Base-by-base conservation (phyloP, 2,888 invertebrate species). In the Drosophila monieri region DNA sequence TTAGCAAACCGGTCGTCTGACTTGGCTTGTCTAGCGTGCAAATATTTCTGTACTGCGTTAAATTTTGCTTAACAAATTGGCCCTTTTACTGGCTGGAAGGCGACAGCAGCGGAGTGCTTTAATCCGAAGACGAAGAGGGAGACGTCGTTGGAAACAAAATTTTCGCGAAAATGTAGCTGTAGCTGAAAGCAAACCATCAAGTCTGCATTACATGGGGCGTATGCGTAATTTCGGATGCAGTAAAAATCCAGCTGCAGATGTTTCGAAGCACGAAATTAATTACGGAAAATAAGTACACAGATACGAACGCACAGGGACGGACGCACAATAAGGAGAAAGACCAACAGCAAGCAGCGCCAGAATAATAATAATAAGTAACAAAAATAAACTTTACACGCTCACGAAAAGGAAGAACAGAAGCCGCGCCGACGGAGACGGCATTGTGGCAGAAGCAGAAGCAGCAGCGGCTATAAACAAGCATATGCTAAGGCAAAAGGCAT, bases 201-300 rank as follows among this genome's bases (percentile, higher is more conserved):
- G 77, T 74, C 74, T 58, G 65, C 57, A 69, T 67, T 57, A 67
- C 61, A 80, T 62, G 54, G 58, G 74, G 72, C 83, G 88, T 88
- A 88, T 83, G 80, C 75, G 84, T 83, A 83, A 88, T 85, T 84
- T 83, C 73, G 65, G 73, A 73, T 83, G 88, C 83, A 83, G 84
- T 88, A 85, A 88, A 83, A 88, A 88, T 83, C 72, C 86, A 65
- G 84, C 86, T 83, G 88, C 88, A 83, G 88, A 83, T 83, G 83
- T 83, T 88, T 71, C 88, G 80, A 75, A 84, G 88, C 88, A 83
- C 83, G 86, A 88, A 83, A 88, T 83, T 83, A 83, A 83, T 83
- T 83, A 83, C 83, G 68, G 61, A 77, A 80, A 64, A 69, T 67
- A 73, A 72, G 72, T 73, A 67, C 58, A 23, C 60, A 70, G 52